Conservation (phyloP, 2,113 vertebrate species). For the Gallinago jamesoni region DNA sequence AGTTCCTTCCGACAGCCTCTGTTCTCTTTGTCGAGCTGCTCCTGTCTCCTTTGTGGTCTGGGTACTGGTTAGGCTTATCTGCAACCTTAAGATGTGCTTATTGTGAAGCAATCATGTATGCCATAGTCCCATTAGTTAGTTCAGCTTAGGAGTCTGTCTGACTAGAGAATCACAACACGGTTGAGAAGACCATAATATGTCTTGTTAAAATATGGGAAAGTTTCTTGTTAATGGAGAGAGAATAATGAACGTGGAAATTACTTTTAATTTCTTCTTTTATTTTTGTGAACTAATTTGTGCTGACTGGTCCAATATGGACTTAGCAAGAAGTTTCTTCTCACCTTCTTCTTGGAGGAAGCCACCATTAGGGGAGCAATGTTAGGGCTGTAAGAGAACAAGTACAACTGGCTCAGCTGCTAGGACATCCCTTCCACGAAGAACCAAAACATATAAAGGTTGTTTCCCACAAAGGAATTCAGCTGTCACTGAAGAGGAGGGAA, state of each 20-base stretch:
- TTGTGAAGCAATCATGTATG: neutral
- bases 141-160: neutral
- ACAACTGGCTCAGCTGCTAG: neutral
- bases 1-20: neutral
- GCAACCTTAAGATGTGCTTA: neutral
- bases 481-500: neutral
- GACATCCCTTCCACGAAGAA: neutral
- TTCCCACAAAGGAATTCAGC: neutral
- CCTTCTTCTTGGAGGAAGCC: neutral
- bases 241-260: neutral
- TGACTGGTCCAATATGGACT: neutral
- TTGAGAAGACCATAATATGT: neutral
- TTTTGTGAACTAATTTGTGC: neutral
- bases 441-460: neutral
- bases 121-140: neutral
- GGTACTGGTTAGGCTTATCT: neutral
- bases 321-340: neutral
- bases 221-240: neutral
- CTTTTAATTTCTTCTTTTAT: neutral
- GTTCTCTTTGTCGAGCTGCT: neutral
- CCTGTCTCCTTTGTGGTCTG: neutral
- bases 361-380: fast-evolving
- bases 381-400: neutral
- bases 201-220: neutral
- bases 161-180: neutral